phyloP scores from a whole-genome alignment of 30 jellyfish, hydroid and myxozoan genomes.

The Haliclystus octoradiatus region DNA sequence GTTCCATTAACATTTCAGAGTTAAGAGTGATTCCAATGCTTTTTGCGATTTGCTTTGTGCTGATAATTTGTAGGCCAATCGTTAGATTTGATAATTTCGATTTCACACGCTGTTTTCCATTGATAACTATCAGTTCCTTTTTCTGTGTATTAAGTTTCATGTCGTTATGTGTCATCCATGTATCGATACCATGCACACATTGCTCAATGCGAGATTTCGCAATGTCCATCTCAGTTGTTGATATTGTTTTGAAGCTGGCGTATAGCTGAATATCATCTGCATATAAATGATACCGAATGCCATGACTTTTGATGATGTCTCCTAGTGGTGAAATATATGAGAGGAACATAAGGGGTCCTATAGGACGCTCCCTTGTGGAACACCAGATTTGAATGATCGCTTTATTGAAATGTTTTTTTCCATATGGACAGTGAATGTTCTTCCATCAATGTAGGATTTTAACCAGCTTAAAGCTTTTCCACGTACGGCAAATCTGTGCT shows the following conservation, averaged over 20 bases:
- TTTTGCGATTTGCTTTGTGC: not conserved
- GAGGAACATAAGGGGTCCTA: not conserved
- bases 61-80: not conserved
- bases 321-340: not conserved
- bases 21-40: not conserved
- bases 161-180: not conserved
- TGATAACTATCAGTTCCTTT: not conserved
- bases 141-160: no score
- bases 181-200: not conserved
- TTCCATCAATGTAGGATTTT: no score
- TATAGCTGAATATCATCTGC: not conserved
- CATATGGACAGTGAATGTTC: no score
- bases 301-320: not conserved
- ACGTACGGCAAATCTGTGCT: constrained; percentile 23
- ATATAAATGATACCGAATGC: not conserved
- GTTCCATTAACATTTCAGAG: not conserved
- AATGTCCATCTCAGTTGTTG: not conserved
- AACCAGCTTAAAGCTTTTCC: no score
- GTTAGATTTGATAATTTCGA: not conserved
- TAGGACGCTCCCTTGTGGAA: constrained; percentile 18
- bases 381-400: constrained; percentile 5
- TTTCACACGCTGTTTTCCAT: not conserved
- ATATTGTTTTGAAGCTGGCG: not conserved
- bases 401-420: constrained; percentile 2
- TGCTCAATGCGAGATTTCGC: not conserved